Base-by-base conservation (phyloP, 2,797 vertebrate genomes). In the Astyanax mexicanus region DNA sequence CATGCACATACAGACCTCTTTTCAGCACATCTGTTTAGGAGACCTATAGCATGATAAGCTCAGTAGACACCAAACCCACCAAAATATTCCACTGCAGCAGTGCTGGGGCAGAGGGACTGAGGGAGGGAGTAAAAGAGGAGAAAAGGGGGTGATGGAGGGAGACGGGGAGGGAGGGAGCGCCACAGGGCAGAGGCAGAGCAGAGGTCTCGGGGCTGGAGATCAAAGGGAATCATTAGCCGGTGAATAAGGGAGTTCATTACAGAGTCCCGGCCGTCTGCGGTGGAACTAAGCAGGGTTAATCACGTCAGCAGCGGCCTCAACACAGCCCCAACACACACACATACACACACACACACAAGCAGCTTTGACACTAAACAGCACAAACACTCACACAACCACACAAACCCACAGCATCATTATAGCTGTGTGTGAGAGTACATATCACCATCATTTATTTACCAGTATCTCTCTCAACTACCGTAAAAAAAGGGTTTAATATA, bases 211-310 rank as follows among this genome's bases (percentile, higher is more conserved):
- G 90, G 88, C 86, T 83, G 87, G 85, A 93, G 93, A 94, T 94
- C 93, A 94, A 94, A 94, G 93, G 90, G 86, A 92, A 91, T 94
- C 92, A 94, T 94, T 94, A 94, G 92, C 89, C 88, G 85, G 89
- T 91, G 91, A 94, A 93, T 92, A 92, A 92, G 91, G 88, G 91
- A 92, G 92, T 93, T 94, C 91, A 94, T 94, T 93, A 93, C 90
- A 92, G 93, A 92, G 87, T 87, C 88, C 89, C 88, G 88, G 90
- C 89, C 80, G 77, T 92, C 91, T 92, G 89, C 87, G 84, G 87
- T 72, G 81, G 89, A 87, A 86, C 88, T 91, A 90, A 91, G 85
- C 86, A 84, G 88, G 84, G 87, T 84, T 90, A 91, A 91, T 93
- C 89, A 92, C 87, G 86, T 89, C 91, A 91, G 87, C 89, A 88